Base-by-base conservation (phyloP, 2,797 vertebrate genomes). In the Pipistrellus nathusii region DNA sequence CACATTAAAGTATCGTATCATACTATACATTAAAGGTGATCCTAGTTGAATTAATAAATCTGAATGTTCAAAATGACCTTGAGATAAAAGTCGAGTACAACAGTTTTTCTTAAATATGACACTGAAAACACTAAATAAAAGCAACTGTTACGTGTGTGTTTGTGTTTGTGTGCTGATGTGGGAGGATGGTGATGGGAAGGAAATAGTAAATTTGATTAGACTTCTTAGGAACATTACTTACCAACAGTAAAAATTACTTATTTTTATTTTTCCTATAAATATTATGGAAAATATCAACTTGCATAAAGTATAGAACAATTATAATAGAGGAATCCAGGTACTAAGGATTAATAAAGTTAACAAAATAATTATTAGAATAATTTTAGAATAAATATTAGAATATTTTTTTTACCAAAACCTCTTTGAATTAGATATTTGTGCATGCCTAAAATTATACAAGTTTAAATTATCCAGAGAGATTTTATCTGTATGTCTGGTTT, bases 401-500 rank as follows among this genome's bases (percentile, higher is more conserved):
- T 30, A 30, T 3, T 15, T 23, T 76, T 93, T 93, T 93, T 30
- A 44, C 64, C 3, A 9, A 91, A 94, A 91, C 3, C 3, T 94
- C n/a, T 93, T 32, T 69, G 57, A 85, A 91, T 90, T 93, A 82
- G 35, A 30, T 76, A 92, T 53, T 21, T 71, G 1, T 73, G 27
- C 62, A 27, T 69, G 8, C 11, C 25, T 85, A 46, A 88, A 75
- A 85, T 83, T 46, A 91, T 23, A 72, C 15, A 59, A 35, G 92
- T 84, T 83, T 64, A 66, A 96, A 93, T 97, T 85, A 94, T 88
- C 21, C 38, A 80, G 27, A 84, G 23, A 78, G 21, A 3, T 91
- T 94, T 89, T 84, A 90, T 94, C 91, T 95, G 44, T 51, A 76
- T 82, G 17, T 88, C 35, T 95, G 21, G 0, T 27, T 95, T 93